Conservation (phyloP, 23 tunicate species). For the Styela plicata region DNA sequence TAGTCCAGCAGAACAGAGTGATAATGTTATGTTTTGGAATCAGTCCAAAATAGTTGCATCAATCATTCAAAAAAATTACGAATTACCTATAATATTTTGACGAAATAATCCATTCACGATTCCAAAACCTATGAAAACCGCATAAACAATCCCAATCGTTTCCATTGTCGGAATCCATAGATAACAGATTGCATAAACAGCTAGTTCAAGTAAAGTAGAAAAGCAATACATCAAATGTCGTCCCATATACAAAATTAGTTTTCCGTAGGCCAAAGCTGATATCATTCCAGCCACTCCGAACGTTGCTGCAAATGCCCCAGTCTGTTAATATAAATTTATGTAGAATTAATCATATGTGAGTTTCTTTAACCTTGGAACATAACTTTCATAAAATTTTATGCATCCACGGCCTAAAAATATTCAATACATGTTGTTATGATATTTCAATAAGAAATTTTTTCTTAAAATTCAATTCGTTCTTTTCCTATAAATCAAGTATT, state of each 20-base stretch:
- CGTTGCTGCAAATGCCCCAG: constrained; percentile 15
- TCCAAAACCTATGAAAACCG: constrained; percentile 2
- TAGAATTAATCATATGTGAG: neutral
- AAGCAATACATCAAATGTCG: neutral
- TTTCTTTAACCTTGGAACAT: no score
- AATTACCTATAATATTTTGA: constrained; percentile 17
- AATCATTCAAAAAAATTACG: no score
- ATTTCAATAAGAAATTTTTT: no score
- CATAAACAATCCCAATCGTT: neutral
- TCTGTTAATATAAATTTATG: neutral
- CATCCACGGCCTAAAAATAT: no score
- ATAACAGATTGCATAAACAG: constrained; percentile 11
- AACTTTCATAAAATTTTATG: no score
- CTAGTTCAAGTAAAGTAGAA: neutral
- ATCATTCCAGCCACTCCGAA: constrained; percentile 27
- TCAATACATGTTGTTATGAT: no score
- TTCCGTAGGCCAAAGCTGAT: constrained; percentile 12
- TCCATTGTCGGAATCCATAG: neutral
- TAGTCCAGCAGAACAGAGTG: no score
- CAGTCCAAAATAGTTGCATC: no score
- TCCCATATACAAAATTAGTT: neutral
- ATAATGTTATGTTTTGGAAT: no score
- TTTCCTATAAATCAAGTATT: no score
- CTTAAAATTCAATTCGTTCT: no score
- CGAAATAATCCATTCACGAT: constrained; percentile 2